Conservation (phyloP, 2,888 invertebrate genomes). For the Endotricha flammealis region DNA sequence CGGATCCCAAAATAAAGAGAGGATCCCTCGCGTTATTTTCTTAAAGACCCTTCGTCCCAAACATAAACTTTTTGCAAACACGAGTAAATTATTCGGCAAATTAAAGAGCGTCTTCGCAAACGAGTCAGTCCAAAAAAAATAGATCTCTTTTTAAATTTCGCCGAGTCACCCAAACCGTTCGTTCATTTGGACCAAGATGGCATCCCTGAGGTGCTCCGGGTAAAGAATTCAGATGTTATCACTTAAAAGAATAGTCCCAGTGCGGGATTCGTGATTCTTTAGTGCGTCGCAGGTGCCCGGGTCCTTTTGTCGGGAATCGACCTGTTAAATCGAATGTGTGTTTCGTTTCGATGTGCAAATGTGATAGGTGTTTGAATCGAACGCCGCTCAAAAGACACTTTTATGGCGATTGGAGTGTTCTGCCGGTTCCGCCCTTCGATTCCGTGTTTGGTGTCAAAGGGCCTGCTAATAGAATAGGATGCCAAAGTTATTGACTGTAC, state of each 20-base stretch:
- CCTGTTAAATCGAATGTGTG: constrained; percentile 15
- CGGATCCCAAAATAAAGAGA: constrained; percentile 6
- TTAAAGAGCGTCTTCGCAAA: constrained; percentile 30
- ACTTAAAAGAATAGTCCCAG: constrained; percentile 17
- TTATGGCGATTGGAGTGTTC: constrained; percentile 7
- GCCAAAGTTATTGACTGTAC: constrained; percentile 3
- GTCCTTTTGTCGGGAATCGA: constrained; percentile 13
- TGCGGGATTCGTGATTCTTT: constrained; percentile 4
- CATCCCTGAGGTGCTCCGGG: constrained; percentile 9
- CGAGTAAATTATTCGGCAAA: constrained; percentile 36
- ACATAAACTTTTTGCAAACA: constrained; percentile 20
- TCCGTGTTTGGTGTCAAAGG: constrained; percentile 2
- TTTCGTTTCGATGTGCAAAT: constrained; percentile 20
- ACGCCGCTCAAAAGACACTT: constrained; percentile 8
- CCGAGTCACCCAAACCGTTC: constrained; percentile 21
- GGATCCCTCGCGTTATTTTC: constrained; percentile 9
- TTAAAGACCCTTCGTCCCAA: constrained; percentile 11
- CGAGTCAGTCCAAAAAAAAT: constrained; percentile 18
- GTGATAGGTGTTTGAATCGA: constrained; percentile 15
- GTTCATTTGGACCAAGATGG: constrained; percentile 8
- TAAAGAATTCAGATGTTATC: constrained; percentile 18
- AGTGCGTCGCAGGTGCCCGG: constrained; percentile 14
- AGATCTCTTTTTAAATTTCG: constrained; percentile 25
- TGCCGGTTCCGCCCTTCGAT: constrained; percentile 5
- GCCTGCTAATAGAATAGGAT: constrained; percentile 5